Percentiles rank a stretch among this genome's conserved stretches.
phyloP scores from a whole-genome alignment of 1,140 invertebrate species.

The Zelostemma sp. region DNA sequence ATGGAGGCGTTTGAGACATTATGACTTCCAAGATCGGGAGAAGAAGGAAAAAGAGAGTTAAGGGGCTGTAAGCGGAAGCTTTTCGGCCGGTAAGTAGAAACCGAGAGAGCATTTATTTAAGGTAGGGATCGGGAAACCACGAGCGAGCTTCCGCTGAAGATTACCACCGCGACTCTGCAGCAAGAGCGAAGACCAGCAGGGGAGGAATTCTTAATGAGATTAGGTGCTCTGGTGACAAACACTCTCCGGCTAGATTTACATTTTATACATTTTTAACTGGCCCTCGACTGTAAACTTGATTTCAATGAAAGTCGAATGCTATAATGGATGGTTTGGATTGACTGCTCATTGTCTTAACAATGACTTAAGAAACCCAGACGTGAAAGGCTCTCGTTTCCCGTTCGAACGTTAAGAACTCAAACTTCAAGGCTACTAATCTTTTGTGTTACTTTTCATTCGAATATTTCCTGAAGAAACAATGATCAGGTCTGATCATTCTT shows the following conservation, averaged over 20 bases:
- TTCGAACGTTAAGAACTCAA: too few species aligned
- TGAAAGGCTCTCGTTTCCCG: too few species aligned
- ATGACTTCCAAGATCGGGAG: slow-evolving; percentile 30
- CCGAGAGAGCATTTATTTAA: slow-evolving; percentile 66
- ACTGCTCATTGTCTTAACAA: not conserved
- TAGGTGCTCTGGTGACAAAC: slow-evolving; percentile 63
- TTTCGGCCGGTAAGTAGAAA: slow-evolving; percentile 52
- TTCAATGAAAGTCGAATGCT: slow-evolving; percentile 37
- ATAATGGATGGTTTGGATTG: slow-evolving; percentile 16
- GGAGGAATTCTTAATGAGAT: slow-evolving; percentile 71
- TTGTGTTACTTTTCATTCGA: too few species aligned
- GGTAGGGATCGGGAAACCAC: slow-evolving; percentile 61
- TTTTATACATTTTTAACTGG: slow-evolving; percentile 69
- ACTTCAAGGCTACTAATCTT: too few species aligned
- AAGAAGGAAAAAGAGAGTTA: slow-evolving; percentile 41
- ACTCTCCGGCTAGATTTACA: slow-evolving; percentile 66
- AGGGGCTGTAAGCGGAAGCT: slow-evolving; percentile 39
- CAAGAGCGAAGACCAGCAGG: slow-evolving; percentile 52
- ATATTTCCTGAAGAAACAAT: too few species aligned
- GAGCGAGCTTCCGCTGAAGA: slow-evolving; percentile 61
- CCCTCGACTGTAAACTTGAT: slow-evolving; percentile 29
- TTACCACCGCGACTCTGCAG: slow-evolving; percentile 56
- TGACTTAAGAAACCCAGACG: not conserved
- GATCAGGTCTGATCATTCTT: too few species aligned
- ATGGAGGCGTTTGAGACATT: slow-evolving; percentile 25